These are phyloP conservation scores for Gymnarchus niloticus DNA, from an alignment of 2,113 vertebrate species.

Conservation along the genomic window DNA sequence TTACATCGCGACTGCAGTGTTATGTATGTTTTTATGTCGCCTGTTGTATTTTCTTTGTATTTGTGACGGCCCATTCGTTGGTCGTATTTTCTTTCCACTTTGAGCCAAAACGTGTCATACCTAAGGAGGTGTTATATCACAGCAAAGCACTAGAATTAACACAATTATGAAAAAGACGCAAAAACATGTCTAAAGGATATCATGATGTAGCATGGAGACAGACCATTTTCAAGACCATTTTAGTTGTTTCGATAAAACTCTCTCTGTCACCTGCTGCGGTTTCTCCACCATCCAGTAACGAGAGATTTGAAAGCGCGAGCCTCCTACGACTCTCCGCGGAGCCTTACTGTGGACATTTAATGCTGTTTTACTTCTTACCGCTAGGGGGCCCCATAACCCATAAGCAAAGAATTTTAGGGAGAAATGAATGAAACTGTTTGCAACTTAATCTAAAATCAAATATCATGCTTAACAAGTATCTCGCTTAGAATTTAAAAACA, in stretches of 20 bases:
- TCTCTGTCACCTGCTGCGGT: not conserved
- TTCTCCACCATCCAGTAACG: not conserved
- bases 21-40: not conserved
- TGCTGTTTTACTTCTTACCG: not conserved
- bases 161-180: not conserved
- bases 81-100: not conserved
- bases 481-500: not conserved
- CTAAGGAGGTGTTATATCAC: not conserved
- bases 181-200: not conserved
- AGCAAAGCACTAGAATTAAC: not conserved
- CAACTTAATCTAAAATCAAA: not conserved
- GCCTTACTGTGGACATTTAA: no score
- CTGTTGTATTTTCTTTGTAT: not conserved
- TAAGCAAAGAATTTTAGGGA: not conserved
- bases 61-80: not conserved
- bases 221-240: not conserved
- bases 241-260: not conserved
- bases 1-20: no score
- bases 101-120: not conserved
- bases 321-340: not conserved
- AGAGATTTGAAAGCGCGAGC: not conserved
- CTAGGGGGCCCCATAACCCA: conserved; percentile 9
- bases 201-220: not conserved
- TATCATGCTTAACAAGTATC: not conserved
- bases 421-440: not conserved